These are phyloP conservation scores for Enteromius radiatus DNA, from an alignment of 2,797 vertebrate genomes.

Conservation along the genomic window DNA sequence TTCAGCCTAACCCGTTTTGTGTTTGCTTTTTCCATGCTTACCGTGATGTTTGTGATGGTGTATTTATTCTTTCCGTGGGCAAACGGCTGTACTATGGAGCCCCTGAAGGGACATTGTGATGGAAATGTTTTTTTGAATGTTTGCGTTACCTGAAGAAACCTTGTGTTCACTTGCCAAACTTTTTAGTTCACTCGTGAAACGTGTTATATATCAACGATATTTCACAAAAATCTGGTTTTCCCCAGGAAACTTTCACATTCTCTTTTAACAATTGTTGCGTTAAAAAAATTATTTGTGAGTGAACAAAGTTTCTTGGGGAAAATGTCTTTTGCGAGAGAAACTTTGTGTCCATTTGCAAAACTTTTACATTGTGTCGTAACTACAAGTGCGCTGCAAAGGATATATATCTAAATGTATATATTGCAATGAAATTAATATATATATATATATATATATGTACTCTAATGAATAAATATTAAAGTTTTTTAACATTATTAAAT, in stretches of 20 bases:
- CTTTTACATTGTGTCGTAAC: no score
- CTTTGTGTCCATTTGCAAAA: background rate
- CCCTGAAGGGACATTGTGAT: background rate
- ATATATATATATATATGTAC: no score
- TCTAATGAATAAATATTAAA: no score
- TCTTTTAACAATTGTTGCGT: background rate
- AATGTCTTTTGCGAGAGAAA: no score
- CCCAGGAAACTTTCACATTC: background rate
- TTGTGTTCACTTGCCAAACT: background rate
- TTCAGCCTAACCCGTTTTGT: constrained; percentile 21
- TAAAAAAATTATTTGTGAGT: background rate
- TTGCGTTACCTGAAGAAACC: background rate
- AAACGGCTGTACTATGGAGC: background rate
- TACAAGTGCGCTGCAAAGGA: no score
- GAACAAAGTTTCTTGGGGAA: no score
- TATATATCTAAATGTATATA: no score
- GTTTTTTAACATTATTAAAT: no score
- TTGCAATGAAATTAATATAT: no score
- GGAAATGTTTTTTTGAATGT: background rate
- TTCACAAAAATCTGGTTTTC: background rate
- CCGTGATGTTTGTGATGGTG: constrained; percentile 45
- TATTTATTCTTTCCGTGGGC: constrained; percentile 47
- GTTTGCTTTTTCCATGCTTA: constrained; percentile 36
- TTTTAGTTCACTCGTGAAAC: background rate
- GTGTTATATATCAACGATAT: background rate